Conservation (phyloP, 2,888 invertebrate genomes). For the Philereme transversata region DNA sequence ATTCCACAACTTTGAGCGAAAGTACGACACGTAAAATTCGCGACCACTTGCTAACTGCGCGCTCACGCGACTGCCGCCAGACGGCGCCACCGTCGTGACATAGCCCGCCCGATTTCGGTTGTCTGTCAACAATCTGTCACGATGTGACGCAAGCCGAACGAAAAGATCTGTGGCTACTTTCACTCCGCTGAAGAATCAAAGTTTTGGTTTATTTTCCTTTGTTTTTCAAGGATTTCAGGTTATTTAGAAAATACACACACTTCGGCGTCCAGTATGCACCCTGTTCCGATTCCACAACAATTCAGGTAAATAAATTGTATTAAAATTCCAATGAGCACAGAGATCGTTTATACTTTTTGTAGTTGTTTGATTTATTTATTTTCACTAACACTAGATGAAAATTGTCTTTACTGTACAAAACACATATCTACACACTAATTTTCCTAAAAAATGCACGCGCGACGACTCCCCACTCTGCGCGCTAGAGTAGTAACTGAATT, state of each 20-base stretch:
- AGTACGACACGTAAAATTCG: slow-evolving; percentile 78
- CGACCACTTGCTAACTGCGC: slow-evolving; percentile 61
- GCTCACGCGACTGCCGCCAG: slow-evolving; percentile 44
- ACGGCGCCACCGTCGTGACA: slow-evolving; percentile 64
- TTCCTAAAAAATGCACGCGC: slow-evolving; percentile 66
- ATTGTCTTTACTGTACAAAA: slow-evolving; percentile 55
- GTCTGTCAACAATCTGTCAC: slow-evolving; percentile 51
- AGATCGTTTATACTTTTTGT: slow-evolving; percentile 58
- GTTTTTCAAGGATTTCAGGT: slow-evolving; percentile 40
- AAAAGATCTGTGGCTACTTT: slow-evolving; percentile 63
- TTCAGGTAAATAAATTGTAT: slow-evolving; percentile 57
- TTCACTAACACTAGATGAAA: slow-evolving; percentile 59
- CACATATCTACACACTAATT: slow-evolving; percentile 65
- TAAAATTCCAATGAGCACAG: slow-evolving; percentile 66
- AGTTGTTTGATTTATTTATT: slow-evolving; percentile 55
- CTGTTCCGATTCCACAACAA: slow-evolving; percentile 56
- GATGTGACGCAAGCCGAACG: slow-evolving; percentile 49
- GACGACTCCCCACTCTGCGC: slow-evolving; percentile 64
- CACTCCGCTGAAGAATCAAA: slow-evolving; percentile 68
- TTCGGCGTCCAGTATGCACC: slow-evolving; percentile 50
- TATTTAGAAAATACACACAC: slow-evolving; percentile 62
- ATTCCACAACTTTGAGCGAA: slow-evolving; percentile 66
- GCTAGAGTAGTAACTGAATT: slow-evolving; percentile 76
- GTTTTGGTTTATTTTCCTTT: slow-evolving; percentile 51
- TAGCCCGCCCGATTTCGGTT: slow-evolving; percentile 49